phyloP scores from a whole-genome alignment of 1,140 invertebrate species.

The Lasaia peninsularis region DNA sequence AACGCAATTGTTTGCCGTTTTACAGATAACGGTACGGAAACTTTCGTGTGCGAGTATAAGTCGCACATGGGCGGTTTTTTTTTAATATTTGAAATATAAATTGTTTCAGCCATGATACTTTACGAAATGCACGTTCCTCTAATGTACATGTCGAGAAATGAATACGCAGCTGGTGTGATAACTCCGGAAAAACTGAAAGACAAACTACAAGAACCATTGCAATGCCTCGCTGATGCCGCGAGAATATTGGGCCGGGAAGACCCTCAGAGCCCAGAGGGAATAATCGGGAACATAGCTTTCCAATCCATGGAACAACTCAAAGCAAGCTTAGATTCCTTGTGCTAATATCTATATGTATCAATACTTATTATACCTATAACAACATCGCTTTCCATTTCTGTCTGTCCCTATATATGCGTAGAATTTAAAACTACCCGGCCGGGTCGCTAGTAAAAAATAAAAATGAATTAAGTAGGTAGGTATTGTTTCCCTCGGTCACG shows the following conservation, averaged over 20 bases:
- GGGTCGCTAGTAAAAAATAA: too few relatives aligned
- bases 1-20: too few relatives aligned
- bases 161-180: slow-evolving; percentile 80
- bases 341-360: slow-evolving; percentile 28
- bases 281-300: slow-evolving; percentile 80
- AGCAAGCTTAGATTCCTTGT: slow-evolving; percentile 78
- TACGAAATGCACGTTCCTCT: slow-evolving; percentile 88
- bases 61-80: too few relatives aligned
- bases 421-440: too few relatives aligned
- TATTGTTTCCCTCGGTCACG: too few relatives aligned
- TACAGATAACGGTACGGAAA: too few relatives aligned
- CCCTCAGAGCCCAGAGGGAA: slow-evolving; percentile 82
- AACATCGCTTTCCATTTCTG: too few relatives aligned
- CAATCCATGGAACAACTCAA: slow-evolving; percentile 81
- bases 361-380: too few relatives aligned
- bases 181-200: slow-evolving; percentile 79
- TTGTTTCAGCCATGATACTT: slow-evolving; percentile 81
- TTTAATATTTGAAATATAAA: not conserved
- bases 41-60: too few relatives aligned
- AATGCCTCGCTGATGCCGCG: slow-evolving; percentile 78
- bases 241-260: slow-evolving; percentile 83
- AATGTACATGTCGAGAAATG: slow-evolving; percentile 82
- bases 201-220: slow-evolving; percentile 81
- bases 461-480: too few relatives aligned
- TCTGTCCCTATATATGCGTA: too few relatives aligned